phyloP scores from a whole-genome alignment of 2,888 invertebrate species.

The Notodonta ziczac region DNA sequence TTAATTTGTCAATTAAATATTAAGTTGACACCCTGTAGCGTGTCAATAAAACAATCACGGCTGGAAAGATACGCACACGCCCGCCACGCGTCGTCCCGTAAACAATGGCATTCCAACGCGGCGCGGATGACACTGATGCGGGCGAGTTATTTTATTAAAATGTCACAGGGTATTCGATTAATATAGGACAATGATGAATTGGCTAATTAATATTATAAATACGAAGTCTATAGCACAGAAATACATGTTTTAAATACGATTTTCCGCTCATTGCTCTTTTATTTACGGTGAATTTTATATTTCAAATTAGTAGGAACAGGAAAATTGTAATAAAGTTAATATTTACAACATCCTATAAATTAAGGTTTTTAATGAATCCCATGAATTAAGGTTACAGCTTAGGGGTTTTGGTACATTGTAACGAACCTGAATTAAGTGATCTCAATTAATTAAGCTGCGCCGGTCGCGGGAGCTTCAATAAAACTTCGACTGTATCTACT shows the following conservation, averaged over 20 bases:
- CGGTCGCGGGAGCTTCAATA: background rate
- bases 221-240: too few relatives aligned
- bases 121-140: conserved; percentile 21
- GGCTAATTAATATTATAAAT: background rate
- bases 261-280: too few relatives aligned
- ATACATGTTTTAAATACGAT: too few relatives aligned
- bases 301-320: too few relatives aligned
- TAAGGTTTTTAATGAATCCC: too few relatives aligned
- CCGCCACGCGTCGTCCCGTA: conserved; percentile 12
- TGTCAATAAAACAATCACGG: conserved; percentile 8
- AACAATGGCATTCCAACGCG: conserved; percentile 10
- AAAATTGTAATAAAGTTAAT: too few relatives aligned
- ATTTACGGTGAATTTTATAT: too few relatives aligned
- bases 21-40: conserved; percentile 2
- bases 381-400: background rate
- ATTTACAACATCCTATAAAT: too few relatives aligned
- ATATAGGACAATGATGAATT: background rate
- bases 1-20: conserved; percentile 1
- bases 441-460: background rate
- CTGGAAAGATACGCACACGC: conserved; percentile 8
- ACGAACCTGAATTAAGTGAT: background rate
- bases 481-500: background rate
- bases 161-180: background rate
- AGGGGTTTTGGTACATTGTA: background rate
- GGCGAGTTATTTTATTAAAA: conserved; percentile 12